Evolutionary conservation across 2,113 vertebrate species (phyloP), one percentile per base, ranked within the genome.

Genomic region (Elephantulus edwardii): DNA sequence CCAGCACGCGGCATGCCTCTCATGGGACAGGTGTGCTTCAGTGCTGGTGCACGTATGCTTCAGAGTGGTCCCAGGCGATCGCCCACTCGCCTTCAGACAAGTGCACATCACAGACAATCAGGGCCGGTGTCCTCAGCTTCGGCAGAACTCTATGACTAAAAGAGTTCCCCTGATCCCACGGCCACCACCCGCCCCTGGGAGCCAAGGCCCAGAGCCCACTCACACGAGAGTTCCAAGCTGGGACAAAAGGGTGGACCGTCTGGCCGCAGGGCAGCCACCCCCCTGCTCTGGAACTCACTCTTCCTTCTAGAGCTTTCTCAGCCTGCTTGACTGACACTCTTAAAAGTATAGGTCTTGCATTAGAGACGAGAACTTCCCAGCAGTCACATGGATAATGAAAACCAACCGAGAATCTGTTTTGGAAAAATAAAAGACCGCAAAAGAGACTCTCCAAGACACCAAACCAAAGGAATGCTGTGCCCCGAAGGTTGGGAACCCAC

Each of bases 401-500:
- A 81, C 74, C 94, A 93, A 88, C 81, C 66, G 93, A 89, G 35
- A 71, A 46, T 90, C 91, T 95, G 82, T 91, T 92, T 83, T 86
- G 93, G 91, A 77, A 92, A 96, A 94, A 85, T 50, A 28, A 71
- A 75, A 89, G 46, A 40, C 92, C 85, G n/a, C 75, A 94, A 92
- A 64, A 64, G 64, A 88, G 93, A 95, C 30, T 86, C 42, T 74
- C 94, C 95, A 75, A 91, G 86, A 86, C 50, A 71, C 68, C 88
- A 93, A 90, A 84, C 60, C 81, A 82, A 44, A 30, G 52, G 74
- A 80, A 38, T 0, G 72, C 42, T 88, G 12, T 68, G 83, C 24
- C 80, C 71, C 6, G 0, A 19, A 71, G 91, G 79, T 87, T 93
- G 83, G 60, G 71, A 64, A 14, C 83, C 82, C 84, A 62, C 26